Base-by-base conservation (phyloP, 2,113 vertebrate genomes). In the Gasterosteus nipponicus region DNA sequence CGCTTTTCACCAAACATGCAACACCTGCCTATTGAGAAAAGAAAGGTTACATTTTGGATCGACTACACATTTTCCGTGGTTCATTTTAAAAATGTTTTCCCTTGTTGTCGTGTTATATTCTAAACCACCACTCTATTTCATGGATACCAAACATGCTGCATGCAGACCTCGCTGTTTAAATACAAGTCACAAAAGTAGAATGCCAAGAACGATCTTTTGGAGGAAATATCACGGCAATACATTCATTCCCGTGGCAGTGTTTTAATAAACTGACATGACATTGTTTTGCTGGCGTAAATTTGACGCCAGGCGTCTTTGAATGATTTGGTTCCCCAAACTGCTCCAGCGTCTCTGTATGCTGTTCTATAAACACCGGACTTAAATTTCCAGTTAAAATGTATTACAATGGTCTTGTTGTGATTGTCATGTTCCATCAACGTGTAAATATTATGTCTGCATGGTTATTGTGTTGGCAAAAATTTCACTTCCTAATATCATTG, bases 91-190 rank as follows among this genome's bases (percentile, higher is more conserved):
- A 73, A 41, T 42, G 57, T 46, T 81, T 83, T 58, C 46, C 29
- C 9, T 78, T 46, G 19, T 38, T 56, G 54, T 54, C 63, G 58
- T 66, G 54, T 60, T 42, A n/a, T 53, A 67, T 51, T 74, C 26
- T 66, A 85, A 85, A 56, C 29, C 47, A n/a, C 44, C 10, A 33
- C 11, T 44, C 11, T 44, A 53, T 73, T 79, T 71, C 16, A 73
- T 38, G 66, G 57, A 75, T 63, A 41, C 42, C 53, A 68, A 71
- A 74, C 35, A 19, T 11, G 0, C 16, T 8, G 22, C 42, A 60
- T n/a, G 26, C 44, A 22, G 62, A 74, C 56, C 44, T 73, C 22
- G 57, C 41, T 78, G 85, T 79, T 86, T 85, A 72, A 35, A 69
- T 29, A 63, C 29, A 62, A 79, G 41, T 86, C 56, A 58, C 56